Conservation (phyloP, 23 tunicate genomes). For the Halocynthia aurantium region DNA sequence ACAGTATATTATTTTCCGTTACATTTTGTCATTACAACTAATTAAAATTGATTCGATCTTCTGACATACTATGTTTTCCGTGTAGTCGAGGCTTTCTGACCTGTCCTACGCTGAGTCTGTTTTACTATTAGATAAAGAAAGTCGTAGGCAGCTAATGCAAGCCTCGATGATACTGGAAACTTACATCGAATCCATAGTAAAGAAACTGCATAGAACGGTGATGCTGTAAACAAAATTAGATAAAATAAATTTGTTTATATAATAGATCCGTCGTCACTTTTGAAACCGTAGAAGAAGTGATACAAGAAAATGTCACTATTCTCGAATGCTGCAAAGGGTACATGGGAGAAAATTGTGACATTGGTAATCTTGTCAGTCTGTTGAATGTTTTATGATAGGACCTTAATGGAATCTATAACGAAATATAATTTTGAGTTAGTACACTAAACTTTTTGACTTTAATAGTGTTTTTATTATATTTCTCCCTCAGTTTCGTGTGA, state of each 20-base stretch:
- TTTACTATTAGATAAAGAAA: neutral
- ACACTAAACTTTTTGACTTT: neutral
- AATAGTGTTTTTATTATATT: neutral
- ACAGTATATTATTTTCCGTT: neutral
- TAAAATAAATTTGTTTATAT: neutral
- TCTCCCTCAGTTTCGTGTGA: conserved; percentile 48
- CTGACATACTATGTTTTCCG: too few relatives aligned
- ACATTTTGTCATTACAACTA: too few relatives aligned
- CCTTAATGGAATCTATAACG: neutral
- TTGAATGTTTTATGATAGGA: neutral
- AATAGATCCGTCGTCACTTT: conserved; percentile 18
- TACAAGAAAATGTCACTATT: conserved; percentile 18
- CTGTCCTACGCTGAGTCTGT: conserved; percentile 10
- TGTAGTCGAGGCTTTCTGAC: conserved; percentile 13
- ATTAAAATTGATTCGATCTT: too few relatives aligned
- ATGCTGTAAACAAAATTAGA: neutral
- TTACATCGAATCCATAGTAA: neutral
- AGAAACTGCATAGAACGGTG: neutral
- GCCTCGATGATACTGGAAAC: conserved; percentile 42
- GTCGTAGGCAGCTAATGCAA: conserved; percentile 99
- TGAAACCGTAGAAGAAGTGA: conserved; percentile 22
- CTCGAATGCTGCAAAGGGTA: conserved; percentile 76
- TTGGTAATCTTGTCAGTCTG: conserved; percentile 10
- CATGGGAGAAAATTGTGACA: conserved; percentile 55
- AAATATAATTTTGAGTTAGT: neutral